A percentile compares a stretch with the other conserved stretches of the same genome.
Conservation (phyloP, 2,888 invertebrate genomes). For the Leptothorax acervorum region DNA sequence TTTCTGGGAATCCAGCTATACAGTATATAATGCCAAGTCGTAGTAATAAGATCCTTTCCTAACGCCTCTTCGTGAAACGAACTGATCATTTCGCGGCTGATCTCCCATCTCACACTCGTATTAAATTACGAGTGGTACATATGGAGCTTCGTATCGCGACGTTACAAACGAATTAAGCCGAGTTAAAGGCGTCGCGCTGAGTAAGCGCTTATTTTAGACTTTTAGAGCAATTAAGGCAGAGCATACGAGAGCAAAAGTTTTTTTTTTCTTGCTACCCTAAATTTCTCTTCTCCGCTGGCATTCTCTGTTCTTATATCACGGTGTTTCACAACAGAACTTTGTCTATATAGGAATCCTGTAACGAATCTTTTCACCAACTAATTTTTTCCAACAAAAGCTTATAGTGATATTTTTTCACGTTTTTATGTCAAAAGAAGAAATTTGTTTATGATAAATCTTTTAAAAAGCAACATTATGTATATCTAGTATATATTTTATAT, state of each 20-base stretch:
- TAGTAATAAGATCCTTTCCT: not conserved
- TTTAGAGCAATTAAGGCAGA: slow-evolving; percentile 77
- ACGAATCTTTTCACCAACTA: not conserved
- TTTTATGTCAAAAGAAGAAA: not conserved
- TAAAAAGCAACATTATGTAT: not conserved
- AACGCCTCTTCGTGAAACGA: not conserved
- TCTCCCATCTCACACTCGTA: not conserved
- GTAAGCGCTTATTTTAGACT: slow-evolving; percentile 78
- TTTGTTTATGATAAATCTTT: not conserved
- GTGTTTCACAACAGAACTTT: not conserved
- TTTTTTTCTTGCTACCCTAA: not conserved
- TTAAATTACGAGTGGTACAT: slow-evolving; percentile 49
- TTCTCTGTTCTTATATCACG: not conserved
- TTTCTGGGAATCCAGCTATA: not conserved
- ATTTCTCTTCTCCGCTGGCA: not conserved
- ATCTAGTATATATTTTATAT: not conserved
- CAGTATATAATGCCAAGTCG: not conserved
- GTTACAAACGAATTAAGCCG: slow-evolving; percentile 69
- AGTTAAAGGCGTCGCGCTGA: slow-evolving; percentile 71
- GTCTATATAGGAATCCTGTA: not conserved
- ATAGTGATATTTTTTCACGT: not conserved
- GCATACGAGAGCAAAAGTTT: slow-evolving; percentile 34
- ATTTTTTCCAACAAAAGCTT: not conserved
- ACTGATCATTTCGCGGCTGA: slow-evolving; percentile 30
- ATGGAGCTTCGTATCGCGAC: slow-evolving; percentile 54